These are phyloP conservation scores for Aleiodes leptofemur DNA, from an alignment of 2,888 invertebrate genomes.

Conservation along the genomic window DNA sequence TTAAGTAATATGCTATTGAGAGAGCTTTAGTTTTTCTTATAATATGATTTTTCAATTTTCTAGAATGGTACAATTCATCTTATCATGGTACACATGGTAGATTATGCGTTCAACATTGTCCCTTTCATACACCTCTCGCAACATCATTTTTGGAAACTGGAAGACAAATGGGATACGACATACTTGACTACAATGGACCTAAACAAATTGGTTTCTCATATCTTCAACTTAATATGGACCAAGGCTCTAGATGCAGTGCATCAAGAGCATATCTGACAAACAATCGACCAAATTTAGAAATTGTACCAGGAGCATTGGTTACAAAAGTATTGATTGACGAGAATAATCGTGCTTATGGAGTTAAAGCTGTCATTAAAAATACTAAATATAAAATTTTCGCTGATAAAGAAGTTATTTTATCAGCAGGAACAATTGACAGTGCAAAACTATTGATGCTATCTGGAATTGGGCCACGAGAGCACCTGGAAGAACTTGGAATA, in stretches of 20 bases:
- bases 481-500: conserved; percentile 76
- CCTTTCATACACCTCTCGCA: conserved; percentile 71
- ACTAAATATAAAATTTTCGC: conserved; percentile 76
- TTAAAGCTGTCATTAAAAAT: conserved; percentile 77
- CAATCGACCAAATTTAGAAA: conserved; percentile 67
- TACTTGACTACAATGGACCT: conserved; percentile 75
- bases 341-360: conserved; percentile 67
- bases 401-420: conserved; percentile 80
- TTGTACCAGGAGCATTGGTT: conserved; percentile 67
- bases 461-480: conserved; percentile 79
- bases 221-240: conserved; percentile 77
- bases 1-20: neutral
- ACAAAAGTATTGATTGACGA: conserved; percentile 65
- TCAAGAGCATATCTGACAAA: conserved; percentile 78
- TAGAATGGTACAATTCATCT: conserved; percentile 76
- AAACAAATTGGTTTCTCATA: conserved; percentile 77
- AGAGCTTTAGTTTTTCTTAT: neutral
- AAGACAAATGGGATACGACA: conserved; percentile 69
- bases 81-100: conserved; percentile 74
- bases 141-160: conserved; percentile 72
- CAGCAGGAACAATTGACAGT: conserved; percentile 81
- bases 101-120: conserved; percentile 71
- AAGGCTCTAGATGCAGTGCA: conserved; percentile 77
- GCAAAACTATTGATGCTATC: conserved; percentile 84
- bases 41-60: neutral